Conservation (phyloP, 2,113 vertebrate genomes). For the Chinchilla lanigera region DNA sequence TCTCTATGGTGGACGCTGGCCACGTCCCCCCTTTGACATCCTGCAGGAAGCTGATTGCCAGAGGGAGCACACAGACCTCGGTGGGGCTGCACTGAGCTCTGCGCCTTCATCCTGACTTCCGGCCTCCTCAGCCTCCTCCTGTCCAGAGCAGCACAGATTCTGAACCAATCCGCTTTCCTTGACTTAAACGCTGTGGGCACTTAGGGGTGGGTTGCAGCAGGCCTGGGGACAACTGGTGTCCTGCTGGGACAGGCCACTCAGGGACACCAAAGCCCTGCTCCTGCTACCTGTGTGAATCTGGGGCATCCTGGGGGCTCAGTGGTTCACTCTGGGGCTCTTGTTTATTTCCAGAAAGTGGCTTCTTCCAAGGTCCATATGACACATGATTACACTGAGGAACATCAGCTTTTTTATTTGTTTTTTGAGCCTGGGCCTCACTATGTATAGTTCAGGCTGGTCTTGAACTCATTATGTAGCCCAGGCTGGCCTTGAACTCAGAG, state of each 20-base stretch:
- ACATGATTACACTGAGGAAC: background rate
- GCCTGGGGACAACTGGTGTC: rapidly evolving
- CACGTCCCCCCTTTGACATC: background rate
- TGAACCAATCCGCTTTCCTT: background rate
- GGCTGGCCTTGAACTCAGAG: background rate
- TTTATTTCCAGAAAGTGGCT: background rate
- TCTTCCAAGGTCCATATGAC: background rate
- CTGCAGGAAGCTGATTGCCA: background rate
- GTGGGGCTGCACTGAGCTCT: background rate
- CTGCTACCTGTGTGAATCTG: background rate
- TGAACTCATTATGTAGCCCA: background rate
- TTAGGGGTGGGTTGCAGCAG: background rate
- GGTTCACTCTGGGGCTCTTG: background rate
- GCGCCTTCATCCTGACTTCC: background rate
- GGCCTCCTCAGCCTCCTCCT: background rate
- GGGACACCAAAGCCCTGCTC: too few relatives aligned
- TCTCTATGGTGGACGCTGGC: background rate
- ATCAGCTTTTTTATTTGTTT: background rate
- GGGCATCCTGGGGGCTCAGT: too few relatives aligned
- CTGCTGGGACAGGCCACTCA: background rate
- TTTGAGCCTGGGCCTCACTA: background rate
- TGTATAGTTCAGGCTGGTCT: background rate
- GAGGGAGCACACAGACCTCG: background rate
- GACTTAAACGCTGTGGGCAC: too few relatives aligned
- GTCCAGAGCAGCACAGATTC: background rate